Conservation (phyloP, 2,888 invertebrate genomes). For the Deroplatys truncata region DNA sequence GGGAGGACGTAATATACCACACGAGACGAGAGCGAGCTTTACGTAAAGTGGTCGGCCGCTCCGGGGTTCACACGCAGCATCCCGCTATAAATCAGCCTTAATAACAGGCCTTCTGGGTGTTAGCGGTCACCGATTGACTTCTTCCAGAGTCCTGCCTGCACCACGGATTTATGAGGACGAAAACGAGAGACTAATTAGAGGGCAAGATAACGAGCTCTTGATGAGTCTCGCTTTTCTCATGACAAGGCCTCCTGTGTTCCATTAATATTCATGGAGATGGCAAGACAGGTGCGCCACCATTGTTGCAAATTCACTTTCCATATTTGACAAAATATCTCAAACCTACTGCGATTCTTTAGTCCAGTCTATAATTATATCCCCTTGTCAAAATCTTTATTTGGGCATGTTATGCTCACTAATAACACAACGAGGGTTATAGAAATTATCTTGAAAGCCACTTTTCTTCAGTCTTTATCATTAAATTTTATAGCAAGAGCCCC, state of each 20-base stretch:
- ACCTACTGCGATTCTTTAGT: too few relatives aligned
- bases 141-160: neutral
- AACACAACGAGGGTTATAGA: too few relatives aligned
- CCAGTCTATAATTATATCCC: too few relatives aligned
- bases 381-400: too few relatives aligned
- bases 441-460: too few relatives aligned
- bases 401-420: too few relatives aligned
- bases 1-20: neutral
- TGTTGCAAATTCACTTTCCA: neutral
- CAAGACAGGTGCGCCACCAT: neutral
- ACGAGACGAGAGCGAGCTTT: neutral
- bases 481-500: too few relatives aligned
- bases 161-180: neutral
- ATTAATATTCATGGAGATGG: neutral
- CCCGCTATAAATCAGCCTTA: neutral
- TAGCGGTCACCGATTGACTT: neutral
- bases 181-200: neutral
- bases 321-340: too few relatives aligned
- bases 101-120: neutral
- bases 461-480: too few relatives aligned
- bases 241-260: neutral
- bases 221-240: neutral
- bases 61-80: neutral
- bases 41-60: neutral
- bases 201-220: neutral